Percentiles rank a stretch among this genome's conserved stretches.
Conservation (phyloP, 2,797 vertebrate genomes). For the Spatula versicolor region DNA sequence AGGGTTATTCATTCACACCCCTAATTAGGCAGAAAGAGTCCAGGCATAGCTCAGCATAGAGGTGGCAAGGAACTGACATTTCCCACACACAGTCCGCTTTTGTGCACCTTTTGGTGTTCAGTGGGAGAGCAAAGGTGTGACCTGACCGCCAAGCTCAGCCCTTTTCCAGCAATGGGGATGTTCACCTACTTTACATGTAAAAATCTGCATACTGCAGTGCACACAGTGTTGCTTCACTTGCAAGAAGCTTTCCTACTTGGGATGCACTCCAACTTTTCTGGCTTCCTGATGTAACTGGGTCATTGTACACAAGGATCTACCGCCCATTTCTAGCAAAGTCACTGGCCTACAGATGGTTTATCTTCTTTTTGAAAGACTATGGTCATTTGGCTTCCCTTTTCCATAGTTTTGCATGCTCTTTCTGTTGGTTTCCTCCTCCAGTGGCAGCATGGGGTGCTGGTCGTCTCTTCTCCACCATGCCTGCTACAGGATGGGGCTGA, state of each 20-base stretch:
- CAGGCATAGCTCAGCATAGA: neutral
- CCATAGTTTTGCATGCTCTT: neutral
- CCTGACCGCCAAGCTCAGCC: neutral
- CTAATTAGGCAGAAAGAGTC: neutral
- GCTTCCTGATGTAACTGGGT: neutral
- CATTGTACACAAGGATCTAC: neutral
- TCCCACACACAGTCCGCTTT: neutral
- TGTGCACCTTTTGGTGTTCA: neutral
- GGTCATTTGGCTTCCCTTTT: neutral
- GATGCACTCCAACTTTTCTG: neutral
- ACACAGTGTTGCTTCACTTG: rapidly evolving
- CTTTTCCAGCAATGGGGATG: neutral
- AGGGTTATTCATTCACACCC: neutral
- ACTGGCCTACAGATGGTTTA: neutral
- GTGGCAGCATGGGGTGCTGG: rapidly evolving
- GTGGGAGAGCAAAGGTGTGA: neutral
- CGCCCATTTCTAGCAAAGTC: neutral
- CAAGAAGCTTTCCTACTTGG: neutral
- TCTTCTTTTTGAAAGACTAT: neutral
- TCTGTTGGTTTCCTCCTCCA: neutral
- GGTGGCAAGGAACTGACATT: too few relatives aligned
- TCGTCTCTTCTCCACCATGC: neutral
- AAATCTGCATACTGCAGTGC: neutral
- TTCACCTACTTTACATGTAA: neutral
- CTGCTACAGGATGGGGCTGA: neutral